Evolutionary conservation across 2,113 vertebrate genomes (phyloP).

Genomic region (Oxygymnocypris stewartii): DNA sequence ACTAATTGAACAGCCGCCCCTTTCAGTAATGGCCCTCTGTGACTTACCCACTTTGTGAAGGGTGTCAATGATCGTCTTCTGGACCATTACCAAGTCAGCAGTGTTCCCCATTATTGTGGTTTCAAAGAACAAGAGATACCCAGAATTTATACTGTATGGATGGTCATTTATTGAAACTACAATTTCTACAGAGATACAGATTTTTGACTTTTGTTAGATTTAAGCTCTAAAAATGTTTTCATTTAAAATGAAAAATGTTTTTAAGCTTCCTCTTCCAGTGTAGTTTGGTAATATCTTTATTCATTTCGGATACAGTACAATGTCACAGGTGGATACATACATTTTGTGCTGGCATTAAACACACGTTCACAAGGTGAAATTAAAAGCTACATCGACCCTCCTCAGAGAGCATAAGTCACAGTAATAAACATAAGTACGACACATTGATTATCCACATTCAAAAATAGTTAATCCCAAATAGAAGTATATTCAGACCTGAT

Average conservation of each 20-base stretch:
- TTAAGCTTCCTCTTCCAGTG: background rate
- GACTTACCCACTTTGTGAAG: too few species aligned
- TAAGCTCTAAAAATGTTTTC: too few species aligned
- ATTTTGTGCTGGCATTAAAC: constrained; percentile 64
- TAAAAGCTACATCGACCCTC: constrained; percentile 31
- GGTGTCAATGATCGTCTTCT: too few species aligned
- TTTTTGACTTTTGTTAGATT: too few species aligned
- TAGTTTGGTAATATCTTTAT: constrained; percentile 64
- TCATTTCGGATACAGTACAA: constrained; percentile 65
- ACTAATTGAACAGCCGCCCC: too few species aligned
- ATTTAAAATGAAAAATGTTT: background rate
- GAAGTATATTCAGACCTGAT: constrained; percentile 40
- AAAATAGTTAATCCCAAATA: constrained; percentile 56
- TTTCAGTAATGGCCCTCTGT: too few species aligned
- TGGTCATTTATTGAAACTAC: too few species aligned
- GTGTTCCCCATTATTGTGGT: too few species aligned
- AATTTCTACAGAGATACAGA: too few species aligned
- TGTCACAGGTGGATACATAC: constrained; percentile 69
- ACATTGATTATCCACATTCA: constrained; percentile 24
- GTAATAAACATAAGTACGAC: constrained; percentile 33
- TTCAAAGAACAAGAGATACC: too few species aligned
- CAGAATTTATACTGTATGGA: too few species aligned
- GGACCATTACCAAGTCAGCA: too few species aligned
- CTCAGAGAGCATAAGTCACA: constrained; percentile 32
- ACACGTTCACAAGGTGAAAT: constrained; percentile 60